Evolutionary conservation across 2,888 invertebrate genomes (phyloP).

Genomic region (Apeira syringaria): DNA sequence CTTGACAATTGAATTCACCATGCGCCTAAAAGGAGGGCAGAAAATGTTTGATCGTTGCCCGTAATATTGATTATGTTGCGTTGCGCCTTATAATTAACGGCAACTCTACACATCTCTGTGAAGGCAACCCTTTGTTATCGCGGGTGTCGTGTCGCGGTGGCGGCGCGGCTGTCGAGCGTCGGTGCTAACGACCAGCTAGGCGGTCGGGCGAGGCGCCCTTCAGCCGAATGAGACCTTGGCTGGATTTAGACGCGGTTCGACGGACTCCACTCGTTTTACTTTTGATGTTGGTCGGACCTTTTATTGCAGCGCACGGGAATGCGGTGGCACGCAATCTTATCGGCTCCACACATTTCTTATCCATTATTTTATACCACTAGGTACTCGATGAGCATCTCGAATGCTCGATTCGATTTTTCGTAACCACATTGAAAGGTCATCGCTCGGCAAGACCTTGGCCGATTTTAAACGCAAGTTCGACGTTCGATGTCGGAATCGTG

Average conservation of each 20-base stretch:
- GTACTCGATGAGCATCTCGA: slow-evolving; percentile 36
- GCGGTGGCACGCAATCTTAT: slow-evolving; percentile 55
- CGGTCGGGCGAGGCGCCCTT: slow-evolving; percentile 76
- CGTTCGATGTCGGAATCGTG: slow-evolving; percentile 48
- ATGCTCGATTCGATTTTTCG: slow-evolving; percentile 40
- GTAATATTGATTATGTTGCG: no score
- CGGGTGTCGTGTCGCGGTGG: slow-evolving; percentile 19
- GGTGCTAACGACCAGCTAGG: slow-evolving; percentile 75
- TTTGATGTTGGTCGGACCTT: slow-evolving; percentile 63
- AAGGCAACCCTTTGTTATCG: slow-evolving; percentile 78
- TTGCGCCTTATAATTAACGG: no score
- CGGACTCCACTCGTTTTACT: slow-evolving; percentile 73
- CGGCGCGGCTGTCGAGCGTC: slow-evolving; percentile 44
- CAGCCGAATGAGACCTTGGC: slow-evolving; percentile 78
- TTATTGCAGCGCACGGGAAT: slow-evolving; percentile 61
- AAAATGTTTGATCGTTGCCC: no score
- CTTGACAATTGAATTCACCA: no score
- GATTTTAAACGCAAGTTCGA: slow-evolving; percentile 77
- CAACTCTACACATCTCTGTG: no score
- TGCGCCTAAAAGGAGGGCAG: no score
- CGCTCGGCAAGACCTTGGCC: slow-evolving; percentile 77
- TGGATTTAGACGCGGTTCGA: slow-evolving; percentile 80
- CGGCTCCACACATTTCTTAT: slow-evolving; percentile 45
- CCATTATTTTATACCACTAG: slow-evolving; percentile 35
- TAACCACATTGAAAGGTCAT: slow-evolving; percentile 54